phyloP scores from a whole-genome alignment of 2,888 invertebrate genomes.

The Lamproptera curius region DNA sequence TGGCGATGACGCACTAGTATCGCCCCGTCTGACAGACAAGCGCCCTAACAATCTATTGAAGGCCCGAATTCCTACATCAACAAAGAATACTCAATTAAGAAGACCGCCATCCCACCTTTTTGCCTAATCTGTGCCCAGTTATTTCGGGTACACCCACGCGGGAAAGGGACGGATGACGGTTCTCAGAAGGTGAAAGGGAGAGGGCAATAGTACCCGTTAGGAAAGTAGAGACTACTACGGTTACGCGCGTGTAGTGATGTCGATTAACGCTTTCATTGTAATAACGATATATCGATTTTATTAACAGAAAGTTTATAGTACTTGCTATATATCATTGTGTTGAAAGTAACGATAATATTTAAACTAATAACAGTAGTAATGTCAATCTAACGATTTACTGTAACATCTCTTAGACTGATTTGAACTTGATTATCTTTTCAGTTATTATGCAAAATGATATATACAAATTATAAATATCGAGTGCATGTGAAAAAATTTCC shows the following conservation, averaged over 20 bases:
- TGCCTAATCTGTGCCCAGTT: slow-evolving; percentile 36
- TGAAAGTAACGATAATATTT: too few relatives aligned
- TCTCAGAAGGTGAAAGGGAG: slow-evolving; percentile 36
- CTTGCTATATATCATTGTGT: too few relatives aligned
- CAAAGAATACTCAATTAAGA: slow-evolving; percentile 49
- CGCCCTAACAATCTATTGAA: slow-evolving; percentile 41
- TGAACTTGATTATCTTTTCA: too few relatives aligned
- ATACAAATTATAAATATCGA: too few relatives aligned
- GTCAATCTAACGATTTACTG: too few relatives aligned
- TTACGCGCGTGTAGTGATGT: slow-evolving; percentile 63
- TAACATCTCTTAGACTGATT: too few relatives aligned
- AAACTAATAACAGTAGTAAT: too few relatives aligned
- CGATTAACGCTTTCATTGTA: background rate
- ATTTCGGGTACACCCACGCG: slow-evolving; percentile 59
- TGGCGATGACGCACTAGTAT: slow-evolving; percentile 9
- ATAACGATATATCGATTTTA: too few relatives aligned
- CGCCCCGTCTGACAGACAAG: slow-evolving; percentile 22
- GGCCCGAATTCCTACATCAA: slow-evolving; percentile 34
- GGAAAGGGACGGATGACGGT: slow-evolving; percentile 40
- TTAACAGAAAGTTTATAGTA: too few relatives aligned
- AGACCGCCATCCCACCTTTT: slow-evolving; percentile 46
- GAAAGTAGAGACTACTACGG: slow-evolving; percentile 61
- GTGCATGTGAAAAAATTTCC: too few relatives aligned
- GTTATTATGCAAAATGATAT: too few relatives aligned
- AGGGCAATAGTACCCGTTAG: slow-evolving; percentile 55